A percentile compares a stretch with the other conserved stretches of the same genome.
These are phyloP conservation scores for Otis tarda DNA, from an alignment of 2,113 vertebrate species.

Conservation along the genomic window DNA sequence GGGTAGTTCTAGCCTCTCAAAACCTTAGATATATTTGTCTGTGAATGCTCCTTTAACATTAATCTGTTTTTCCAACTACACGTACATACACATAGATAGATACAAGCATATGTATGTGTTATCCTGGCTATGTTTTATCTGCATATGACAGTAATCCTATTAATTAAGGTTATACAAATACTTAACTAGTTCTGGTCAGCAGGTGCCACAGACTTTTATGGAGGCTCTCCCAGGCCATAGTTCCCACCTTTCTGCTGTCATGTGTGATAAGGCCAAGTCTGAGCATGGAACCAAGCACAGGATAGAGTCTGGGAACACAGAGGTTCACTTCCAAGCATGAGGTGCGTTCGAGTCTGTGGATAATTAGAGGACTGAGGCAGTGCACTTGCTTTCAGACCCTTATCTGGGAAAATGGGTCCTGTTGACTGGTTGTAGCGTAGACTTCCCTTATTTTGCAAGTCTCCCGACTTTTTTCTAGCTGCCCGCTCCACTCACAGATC, in stretches of 20 bases:
- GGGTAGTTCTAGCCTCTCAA: background rate
- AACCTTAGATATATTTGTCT: background rate
- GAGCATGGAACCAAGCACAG: background rate
- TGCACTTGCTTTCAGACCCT: background rate
- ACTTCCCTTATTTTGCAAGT: background rate
- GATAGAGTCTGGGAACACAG: background rate
- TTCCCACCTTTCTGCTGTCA: background rate
- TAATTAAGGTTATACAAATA: background rate
- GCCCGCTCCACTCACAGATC: background rate
- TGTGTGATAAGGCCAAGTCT: background rate
- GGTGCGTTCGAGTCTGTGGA: background rate
- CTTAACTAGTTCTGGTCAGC: background rate
- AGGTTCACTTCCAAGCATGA: background rate
- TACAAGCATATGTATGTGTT: background rate
- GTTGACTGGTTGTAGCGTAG: background rate
- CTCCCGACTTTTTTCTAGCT: background rate
- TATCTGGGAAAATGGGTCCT: background rate
- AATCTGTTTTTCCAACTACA: background rate
- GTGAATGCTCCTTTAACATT: background rate
- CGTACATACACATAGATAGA: accelerated
- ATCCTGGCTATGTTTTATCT: background rate
- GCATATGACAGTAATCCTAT: background rate
- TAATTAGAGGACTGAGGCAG: background rate
- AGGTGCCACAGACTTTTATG: background rate
- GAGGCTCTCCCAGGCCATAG: background rate